Conservation (phyloP, 2,113 vertebrate species). For the Cavia aperea region DNA sequence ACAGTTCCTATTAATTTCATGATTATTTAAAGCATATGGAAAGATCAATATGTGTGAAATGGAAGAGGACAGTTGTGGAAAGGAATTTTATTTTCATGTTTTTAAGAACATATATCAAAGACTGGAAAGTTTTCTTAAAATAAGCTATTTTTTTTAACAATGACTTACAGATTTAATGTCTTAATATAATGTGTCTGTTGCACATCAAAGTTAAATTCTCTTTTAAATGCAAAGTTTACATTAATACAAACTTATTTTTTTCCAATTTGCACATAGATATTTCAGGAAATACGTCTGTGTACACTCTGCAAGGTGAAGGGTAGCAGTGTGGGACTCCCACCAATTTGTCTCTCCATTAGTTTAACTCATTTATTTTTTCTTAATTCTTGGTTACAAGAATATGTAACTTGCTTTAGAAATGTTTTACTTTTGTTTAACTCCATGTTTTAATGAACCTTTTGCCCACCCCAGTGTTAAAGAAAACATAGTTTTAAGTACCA, state of each 20-base stretch:
- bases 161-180: slow-evolving; percentile 68
- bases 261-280: slow-evolving; percentile 49
- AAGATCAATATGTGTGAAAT: slow-evolving; percentile 72
- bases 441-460: slow-evolving; percentile 24
- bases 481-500: neutral
- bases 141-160: slow-evolving; percentile 67
- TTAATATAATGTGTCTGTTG: slow-evolving; percentile 66
- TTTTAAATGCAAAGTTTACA: slow-evolving; percentile 65
- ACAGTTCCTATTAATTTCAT: slow-evolving; percentile 69
- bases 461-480: neutral
- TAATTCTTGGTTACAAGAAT: slow-evolving; percentile 13
- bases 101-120: slow-evolving; percentile 67
- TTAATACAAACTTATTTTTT: slow-evolving; percentile 55
- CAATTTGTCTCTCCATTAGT: neutral
- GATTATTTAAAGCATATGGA: slow-evolving; percentile 67
- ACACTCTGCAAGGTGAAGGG: neutral
- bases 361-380: neutral
- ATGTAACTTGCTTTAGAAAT: slow-evolving; percentile 16
- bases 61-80: slow-evolving; percentile 68
- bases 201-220: slow-evolving; percentile 67
- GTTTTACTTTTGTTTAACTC: slow-evolving; percentile 18
- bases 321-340: fast-evolving
- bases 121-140: slow-evolving; percentile 66
- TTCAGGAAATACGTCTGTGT: slow-evolving; percentile 22
- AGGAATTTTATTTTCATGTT: slow-evolving; percentile 70